Evolutionary conservation across 2,797 vertebrate species (phyloP), one percentile per base, ranked within the genome.

Genomic region (Cyclopterus lumpus): DNA sequence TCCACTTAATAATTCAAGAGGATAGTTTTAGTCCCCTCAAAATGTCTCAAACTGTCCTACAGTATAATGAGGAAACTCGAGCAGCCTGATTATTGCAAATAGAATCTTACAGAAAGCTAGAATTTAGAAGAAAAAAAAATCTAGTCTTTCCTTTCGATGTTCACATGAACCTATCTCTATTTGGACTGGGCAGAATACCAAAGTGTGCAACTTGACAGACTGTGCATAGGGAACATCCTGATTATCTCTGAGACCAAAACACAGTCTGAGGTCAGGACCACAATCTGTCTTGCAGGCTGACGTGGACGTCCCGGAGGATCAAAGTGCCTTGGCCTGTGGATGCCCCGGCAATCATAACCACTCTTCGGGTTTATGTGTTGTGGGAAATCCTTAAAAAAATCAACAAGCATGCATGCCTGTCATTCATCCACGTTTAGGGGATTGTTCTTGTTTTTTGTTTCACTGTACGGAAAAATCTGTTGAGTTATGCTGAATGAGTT

Each of bases 261-360:
- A 78, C 71, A 73, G 72, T 71, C 69, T 42, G 74, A 84, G 92
- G 91, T 91, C 91, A 89, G 54, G 86, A 83, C 81, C 78, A 80
- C 89, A 88, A 90, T 92, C 87, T 91, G 84, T 87, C 83, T 83
- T 69, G 32, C 72, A 81, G 67, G 59, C 79, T 77, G 81, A 82
- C 75, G 73, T 22, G 8, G 24, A 63, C 71, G 22, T 77, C 76
- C 71, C 61, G 7, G 72, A 80, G 69, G 83, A 80, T 79, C 42
- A 57, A 40, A n/a, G 28, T 71, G 67, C 32, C 70, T 40, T 64
- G 82, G 79, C 80, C 80, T 88, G 46, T 53, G 61, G 67, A 79
- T 80, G 83, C 68, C 81, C 79, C 26, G 2, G 78, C 69, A 79
- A 88, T 88, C 80, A 81, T 72, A 74, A 44, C 24, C 64, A 42